Percentiles rank a stretch among this genome's conserved stretches.
These are phyloP conservation scores for Alcedo atthis DNA, from an alignment of 2,797 vertebrate species.

Conservation along the genomic window DNA sequence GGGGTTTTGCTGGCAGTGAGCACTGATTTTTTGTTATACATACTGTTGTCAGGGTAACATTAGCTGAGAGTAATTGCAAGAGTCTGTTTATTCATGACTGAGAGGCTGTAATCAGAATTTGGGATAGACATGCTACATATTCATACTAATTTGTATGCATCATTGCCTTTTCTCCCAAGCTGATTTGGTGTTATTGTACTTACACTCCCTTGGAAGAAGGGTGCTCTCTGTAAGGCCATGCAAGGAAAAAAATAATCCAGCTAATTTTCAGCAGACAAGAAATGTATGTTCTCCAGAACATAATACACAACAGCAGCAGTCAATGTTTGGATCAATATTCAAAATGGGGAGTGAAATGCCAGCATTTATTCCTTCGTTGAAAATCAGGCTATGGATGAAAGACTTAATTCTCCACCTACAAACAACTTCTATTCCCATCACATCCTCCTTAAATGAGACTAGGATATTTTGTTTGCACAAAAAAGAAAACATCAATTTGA, in stretches of 20 bases:
- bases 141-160: not conserved
- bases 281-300: not conserved
- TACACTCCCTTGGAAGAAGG: not conserved
- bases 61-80: conserved; percentile 16
- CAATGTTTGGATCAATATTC: conserved; percentile 6
- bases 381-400: not conserved
- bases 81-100: conserved; percentile 43
- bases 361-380: not conserved
- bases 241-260: not conserved
- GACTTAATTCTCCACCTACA: not conserved
- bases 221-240: not conserved
- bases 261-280: not conserved
- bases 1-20: conserved; percentile 30
- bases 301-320: not conserved
- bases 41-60: conserved; percentile 49
- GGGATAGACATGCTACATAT: not conserved
- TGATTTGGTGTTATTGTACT: not conserved
- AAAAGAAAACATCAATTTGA: conserved; percentile 14
- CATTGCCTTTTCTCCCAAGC: not conserved
- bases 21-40: conserved; percentile 45
- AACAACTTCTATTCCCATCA: not conserved
- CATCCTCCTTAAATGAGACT: not conserved
- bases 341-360: not conserved
- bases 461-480: not conserved
- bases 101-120: conserved; percentile 18